Evolutionary conservation across 2,113 vertebrate genomes (phyloP).

Genomic region (Colossoma macropomum): DNA sequence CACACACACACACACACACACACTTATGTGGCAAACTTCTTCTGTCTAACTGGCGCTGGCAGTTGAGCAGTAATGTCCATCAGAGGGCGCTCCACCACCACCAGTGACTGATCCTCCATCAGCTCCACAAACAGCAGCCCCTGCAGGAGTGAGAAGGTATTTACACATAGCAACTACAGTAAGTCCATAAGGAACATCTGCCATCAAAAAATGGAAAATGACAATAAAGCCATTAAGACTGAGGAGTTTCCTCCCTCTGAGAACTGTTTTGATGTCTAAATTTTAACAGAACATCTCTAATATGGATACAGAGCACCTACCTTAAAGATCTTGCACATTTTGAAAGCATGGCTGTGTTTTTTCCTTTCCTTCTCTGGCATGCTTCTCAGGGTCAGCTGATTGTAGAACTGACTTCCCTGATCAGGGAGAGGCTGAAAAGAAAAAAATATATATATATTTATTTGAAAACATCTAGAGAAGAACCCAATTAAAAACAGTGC

Average conservation of each 20-base stretch:
- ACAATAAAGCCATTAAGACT: background rate
- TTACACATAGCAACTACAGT: too few species aligned
- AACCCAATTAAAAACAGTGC: background rate
- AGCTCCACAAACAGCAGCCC: constrained; percentile 83
- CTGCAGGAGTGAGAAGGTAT: constrained; percentile 64
- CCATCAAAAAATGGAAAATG: too few species aligned
- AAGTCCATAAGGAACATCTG: too few species aligned
- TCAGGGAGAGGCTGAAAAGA: constrained; percentile 85
- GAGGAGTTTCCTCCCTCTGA: background rate
- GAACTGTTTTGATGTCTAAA: too few species aligned
- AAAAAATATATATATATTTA: background rate
- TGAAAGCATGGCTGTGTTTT: constrained; percentile 86
- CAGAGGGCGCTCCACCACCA: constrained; percentile 90
- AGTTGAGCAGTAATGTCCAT: constrained; percentile 86
- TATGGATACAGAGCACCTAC: constrained; percentile 66
- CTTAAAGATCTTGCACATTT: constrained; percentile 92
- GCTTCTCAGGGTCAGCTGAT: constrained; percentile 82
- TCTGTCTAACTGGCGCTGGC: constrained; percentile 87
- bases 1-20: constrained; percentile 30
- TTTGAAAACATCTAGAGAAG: background rate
- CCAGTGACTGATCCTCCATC: constrained; percentile 86
- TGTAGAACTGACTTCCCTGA: constrained; percentile 72
- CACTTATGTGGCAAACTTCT: constrained; percentile 93
- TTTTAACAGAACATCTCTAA: background rate
- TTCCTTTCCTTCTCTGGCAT: constrained; percentile 76